These are phyloP conservation scores for Haemorhous mexicanus DNA, from an alignment of 2,113 vertebrate genomes.

Conservation along the genomic window DNA sequence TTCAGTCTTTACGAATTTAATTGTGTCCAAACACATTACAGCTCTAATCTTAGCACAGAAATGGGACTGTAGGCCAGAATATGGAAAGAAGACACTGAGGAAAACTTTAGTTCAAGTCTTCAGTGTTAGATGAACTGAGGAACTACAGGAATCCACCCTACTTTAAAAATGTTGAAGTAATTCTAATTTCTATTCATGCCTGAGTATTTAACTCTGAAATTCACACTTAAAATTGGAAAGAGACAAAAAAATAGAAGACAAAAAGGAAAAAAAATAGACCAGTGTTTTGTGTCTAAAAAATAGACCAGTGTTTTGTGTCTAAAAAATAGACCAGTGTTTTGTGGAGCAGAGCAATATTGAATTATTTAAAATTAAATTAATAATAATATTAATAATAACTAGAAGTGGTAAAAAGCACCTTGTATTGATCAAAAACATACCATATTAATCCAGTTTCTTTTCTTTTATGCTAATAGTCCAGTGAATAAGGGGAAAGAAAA, in stretches of 20 bases:
- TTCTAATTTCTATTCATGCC: neutral
- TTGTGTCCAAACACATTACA: neutral
- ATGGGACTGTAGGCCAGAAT: neutral
- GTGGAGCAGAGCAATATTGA: neutral
- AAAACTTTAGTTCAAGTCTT: neutral
- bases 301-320: neutral
- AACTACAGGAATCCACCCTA: neutral
- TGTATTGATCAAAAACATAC: neutral
- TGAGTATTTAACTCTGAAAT: neutral
- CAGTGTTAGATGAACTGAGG: neutral
- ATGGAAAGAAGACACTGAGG: neutral
- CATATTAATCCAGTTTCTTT: neutral
- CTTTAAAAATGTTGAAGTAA: neutral
- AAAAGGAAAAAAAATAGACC: neutral
- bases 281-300: neutral
- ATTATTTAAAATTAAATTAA: neutral
- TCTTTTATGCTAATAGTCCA: neutral
- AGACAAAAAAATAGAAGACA: neutral
- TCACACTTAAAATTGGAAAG: neutral
- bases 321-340: too few relatives aligned
- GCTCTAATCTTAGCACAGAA: neutral
- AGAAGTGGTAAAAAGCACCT: neutral
- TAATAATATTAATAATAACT: neutral
- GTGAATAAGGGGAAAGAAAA: neutral
- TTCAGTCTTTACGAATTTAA: neutral